A percentile compares a stretch with the other conserved stretches of the same genome.
Evolutionary conservation across 2,113 vertebrate species (phyloP).

Genomic region (Acrocephalus arundinaceus): DNA sequence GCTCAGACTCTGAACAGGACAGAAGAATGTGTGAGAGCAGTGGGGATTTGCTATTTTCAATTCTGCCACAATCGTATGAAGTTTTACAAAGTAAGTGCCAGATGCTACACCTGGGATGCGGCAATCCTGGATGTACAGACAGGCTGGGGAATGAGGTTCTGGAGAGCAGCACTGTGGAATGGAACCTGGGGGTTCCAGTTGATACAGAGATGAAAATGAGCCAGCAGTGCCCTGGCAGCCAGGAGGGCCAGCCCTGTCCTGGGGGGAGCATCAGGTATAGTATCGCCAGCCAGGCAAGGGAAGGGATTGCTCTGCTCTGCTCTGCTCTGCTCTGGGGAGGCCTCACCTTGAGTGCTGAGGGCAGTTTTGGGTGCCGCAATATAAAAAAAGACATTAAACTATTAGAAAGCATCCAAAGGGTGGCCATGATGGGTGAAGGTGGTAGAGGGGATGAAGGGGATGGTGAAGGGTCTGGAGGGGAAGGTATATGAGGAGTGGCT

Average conservation of each 20-base stretch:
- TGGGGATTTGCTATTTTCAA: neutral
- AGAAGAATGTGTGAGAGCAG: neutral
- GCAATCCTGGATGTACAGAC: neutral
- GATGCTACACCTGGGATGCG: neutral
- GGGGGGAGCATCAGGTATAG: neutral
- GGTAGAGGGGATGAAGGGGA: no score
- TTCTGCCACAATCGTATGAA: neutral
- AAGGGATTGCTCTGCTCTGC: neutral
- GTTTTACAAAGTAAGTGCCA: neutral
- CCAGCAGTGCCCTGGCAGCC: neutral
- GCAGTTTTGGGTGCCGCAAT: neutral
- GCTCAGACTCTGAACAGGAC: neutral
- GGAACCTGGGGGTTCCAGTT: no score
- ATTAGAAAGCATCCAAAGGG: neutral
- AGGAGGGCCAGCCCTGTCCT: neutral
- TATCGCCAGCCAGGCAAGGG: accelerated
- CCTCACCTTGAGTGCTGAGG: accelerated
- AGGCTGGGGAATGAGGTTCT: neutral
- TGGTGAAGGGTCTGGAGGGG: neutral
- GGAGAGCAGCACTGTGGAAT: accelerated
- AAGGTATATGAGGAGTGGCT: neutral
- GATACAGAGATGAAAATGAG: neutral
- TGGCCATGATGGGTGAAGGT: neutral
- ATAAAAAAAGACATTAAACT: neutral
- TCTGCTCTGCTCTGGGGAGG: accelerated